A percentile compares a stretch with the other conserved stretches of the same genome.
phyloP scores from a whole-genome alignment of 2,888 invertebrate genomes.

The Eristalis pertinax region DNA sequence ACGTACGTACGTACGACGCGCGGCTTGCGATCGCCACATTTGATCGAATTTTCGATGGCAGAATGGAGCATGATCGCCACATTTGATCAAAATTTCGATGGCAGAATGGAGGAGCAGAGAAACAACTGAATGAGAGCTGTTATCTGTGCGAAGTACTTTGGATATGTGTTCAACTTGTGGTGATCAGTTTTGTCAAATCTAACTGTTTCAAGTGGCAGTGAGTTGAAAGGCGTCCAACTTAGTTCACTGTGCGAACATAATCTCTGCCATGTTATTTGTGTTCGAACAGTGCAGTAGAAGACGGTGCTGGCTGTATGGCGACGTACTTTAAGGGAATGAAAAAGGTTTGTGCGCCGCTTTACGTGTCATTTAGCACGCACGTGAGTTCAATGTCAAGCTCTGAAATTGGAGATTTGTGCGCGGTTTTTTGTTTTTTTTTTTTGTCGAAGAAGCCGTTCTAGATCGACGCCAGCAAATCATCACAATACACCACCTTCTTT shows the following conservation, averaged over 20 bases:
- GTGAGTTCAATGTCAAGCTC: no score
- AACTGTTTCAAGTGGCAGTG: neutral
- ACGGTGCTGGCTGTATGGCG: neutral
- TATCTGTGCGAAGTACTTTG: neutral
- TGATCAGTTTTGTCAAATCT: neutral
- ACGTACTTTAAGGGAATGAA: neutral
- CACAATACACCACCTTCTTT: constrained; percentile 68
- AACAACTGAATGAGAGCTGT: neutral
- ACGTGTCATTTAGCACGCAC: neutral
- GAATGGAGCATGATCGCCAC: neutral
- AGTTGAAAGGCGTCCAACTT: neutral
- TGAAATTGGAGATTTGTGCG: no score
- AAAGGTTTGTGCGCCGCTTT: neutral
- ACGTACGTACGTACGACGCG: no score
- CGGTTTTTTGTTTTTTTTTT: no score
- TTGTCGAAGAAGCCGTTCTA: no score
- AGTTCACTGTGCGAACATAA: neutral
- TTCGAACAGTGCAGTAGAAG: neutral
- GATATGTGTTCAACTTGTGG: neutral
- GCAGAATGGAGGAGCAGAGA: no score
- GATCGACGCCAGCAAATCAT: neutral
- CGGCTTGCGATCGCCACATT: neutral
- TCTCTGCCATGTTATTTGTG: neutral
- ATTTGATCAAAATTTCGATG: neutral
- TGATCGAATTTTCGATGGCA: neutral